Conservation (phyloP, 2,113 vertebrate genomes). For the Malurus alboscapulatus region DNA sequence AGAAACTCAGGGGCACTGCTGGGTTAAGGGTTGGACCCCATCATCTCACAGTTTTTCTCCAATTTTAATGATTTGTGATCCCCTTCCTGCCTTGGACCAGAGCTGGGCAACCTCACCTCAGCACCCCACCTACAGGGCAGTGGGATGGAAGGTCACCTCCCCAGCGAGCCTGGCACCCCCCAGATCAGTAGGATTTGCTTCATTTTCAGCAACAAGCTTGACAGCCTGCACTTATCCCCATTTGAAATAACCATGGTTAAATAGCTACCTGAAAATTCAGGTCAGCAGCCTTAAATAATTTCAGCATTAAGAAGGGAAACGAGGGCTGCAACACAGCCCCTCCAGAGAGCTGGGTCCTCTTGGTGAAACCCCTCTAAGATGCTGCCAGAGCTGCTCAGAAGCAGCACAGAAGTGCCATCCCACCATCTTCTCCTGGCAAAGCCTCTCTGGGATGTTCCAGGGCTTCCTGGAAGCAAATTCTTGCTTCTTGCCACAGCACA, state of each 20-base stretch:
- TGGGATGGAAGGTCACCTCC: not conserved
- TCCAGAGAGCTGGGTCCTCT: not conserved
- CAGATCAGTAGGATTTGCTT: rapidly evolving
- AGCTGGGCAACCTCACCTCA: not conserved
- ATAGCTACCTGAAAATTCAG: not conserved
- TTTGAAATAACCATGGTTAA: rapidly evolving
- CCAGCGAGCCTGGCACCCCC: not conserved
- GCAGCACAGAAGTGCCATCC: not conserved
- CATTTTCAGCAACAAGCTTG: not conserved
- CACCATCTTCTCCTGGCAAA: not conserved
- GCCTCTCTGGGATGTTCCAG: not conserved
- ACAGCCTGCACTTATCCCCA: rapidly evolving
- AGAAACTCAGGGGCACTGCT: not conserved
- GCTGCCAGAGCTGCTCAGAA: not conserved
- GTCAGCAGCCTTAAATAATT: not conserved
- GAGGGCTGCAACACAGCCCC: not conserved
- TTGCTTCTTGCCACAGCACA: rapidly evolving
- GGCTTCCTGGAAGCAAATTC: not conserved
- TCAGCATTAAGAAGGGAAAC: not conserved
- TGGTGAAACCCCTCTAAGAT: not conserved
- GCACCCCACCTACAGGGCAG: rapidly evolving
- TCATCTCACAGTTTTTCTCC: not conserved
- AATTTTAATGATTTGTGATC: rapidly evolving
- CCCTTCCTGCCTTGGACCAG: rapidly evolving
- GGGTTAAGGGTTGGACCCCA: rapidly evolving